Percentiles rank a stretch among this genome's conserved stretches.
These are phyloP conservation scores for Prolemur simus DNA, from an alignment of 2,113 vertebrate species.

Conservation along the genomic window DNA sequence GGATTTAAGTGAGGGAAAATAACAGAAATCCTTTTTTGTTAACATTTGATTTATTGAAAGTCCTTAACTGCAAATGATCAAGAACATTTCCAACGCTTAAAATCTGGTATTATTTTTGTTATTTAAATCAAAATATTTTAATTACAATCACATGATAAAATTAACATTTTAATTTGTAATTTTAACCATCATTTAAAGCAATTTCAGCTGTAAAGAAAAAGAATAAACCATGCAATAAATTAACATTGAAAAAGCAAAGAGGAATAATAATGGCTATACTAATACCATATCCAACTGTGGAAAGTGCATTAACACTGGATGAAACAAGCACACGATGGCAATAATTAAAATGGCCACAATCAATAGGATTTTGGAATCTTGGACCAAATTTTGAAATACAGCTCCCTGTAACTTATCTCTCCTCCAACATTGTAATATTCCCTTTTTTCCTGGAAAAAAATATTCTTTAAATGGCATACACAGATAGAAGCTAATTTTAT, in stretches of 20 bases:
- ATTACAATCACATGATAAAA: slow-evolving; percentile 92
- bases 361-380: slow-evolving; percentile 67
- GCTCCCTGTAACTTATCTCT: slow-evolving; percentile 56
- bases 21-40: slow-evolving; percentile 76
- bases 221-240: slow-evolving; percentile 95
- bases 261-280: slow-evolving; percentile 85
- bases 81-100: slow-evolving; percentile 86
- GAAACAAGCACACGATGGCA: slow-evolving; percentile 82
- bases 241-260: slow-evolving; percentile 89
- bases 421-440: slow-evolving; percentile 63
- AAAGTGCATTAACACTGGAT: slow-evolving; percentile 91
- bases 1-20: slow-evolving; percentile 70
- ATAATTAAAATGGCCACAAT: slow-evolving; percentile 84
- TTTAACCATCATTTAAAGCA: slow-evolving; percentile 86
- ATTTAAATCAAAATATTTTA: slow-evolving; percentile 89
- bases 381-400: slow-evolving; percentile 69
- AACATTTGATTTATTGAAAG: slow-evolving; percentile 89
- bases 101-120: slow-evolving; percentile 84
- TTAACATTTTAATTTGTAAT: slow-evolving; percentile 86
- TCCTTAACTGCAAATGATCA: slow-evolving; percentile 87
- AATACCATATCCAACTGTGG: slow-evolving; percentile 85
- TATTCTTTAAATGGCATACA: slow-evolving; percentile 71
- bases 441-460: slow-evolving; percentile 71
- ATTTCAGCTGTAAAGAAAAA: slow-evolving; percentile 87
- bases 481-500: slow-evolving; percentile 76